Evolutionary conservation across 1,140 invertebrate genomes (phyloP).

Genomic region (Drosophila sp.): DNA sequence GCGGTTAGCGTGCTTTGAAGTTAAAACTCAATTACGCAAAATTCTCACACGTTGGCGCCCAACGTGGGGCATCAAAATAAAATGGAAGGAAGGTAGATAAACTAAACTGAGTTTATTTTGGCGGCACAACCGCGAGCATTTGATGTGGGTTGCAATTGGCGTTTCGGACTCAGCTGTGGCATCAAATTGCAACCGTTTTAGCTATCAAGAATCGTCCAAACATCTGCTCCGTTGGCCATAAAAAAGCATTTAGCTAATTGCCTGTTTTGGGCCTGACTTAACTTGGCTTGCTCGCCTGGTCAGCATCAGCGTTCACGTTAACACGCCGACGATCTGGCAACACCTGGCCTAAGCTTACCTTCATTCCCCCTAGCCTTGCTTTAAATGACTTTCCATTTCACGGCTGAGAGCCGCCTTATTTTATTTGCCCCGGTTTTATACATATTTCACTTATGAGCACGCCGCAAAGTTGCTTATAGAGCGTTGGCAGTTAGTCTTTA

Average conservation of each 20-base stretch:
- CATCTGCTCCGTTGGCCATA: constrained; percentile 55
- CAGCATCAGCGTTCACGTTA: constrained; percentile 30
- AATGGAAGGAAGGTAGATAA: neutral
- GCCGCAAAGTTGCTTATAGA: constrained; percentile 14
- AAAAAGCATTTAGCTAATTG: constrained; percentile 81
- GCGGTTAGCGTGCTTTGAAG: constrained; percentile 77
- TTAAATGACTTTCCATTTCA: constrained; percentile 41
- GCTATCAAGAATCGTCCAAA: constrained; percentile 28
- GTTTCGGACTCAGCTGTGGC: constrained; percentile 26
- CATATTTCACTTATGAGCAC: constrained; percentile 44
- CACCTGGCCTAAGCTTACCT: constrained; percentile 28
- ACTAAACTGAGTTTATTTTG: neutral
- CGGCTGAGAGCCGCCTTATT: constrained; percentile 23
- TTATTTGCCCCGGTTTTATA: neutral
- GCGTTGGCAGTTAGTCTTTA: neutral
- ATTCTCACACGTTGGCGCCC: constrained; percentile 78
- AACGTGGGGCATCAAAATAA: neutral
- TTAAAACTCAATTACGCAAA: constrained; percentile 81
- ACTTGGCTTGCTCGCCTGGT: too few species aligned
- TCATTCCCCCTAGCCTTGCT: neutral
- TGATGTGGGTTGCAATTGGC: constrained; percentile 69
- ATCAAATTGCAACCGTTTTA: constrained; percentile 68
- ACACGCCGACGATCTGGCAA: constrained; percentile 14
- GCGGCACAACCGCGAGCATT: constrained; percentile 21
- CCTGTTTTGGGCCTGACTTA: constrained; percentile 23